Evolutionary conservation across 2,888 invertebrate genomes (phyloP).

Genomic region (Limenitis arthemis): DNA sequence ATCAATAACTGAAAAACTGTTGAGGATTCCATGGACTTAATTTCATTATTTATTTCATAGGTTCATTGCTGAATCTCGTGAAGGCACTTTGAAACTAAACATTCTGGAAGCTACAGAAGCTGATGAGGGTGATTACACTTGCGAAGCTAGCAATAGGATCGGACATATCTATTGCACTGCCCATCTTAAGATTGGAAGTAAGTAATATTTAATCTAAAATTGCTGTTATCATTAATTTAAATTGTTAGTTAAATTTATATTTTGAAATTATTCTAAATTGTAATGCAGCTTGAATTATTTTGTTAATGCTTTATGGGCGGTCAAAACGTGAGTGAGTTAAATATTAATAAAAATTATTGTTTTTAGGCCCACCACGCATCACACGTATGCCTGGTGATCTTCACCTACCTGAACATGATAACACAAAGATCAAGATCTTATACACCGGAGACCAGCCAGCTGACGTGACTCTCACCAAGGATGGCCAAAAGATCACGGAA

Average conservation of each 20-base stretch:
- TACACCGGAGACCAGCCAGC: slow-evolving; percentile 98
- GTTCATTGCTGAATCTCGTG: slow-evolving; percentile 73
- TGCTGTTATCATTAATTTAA: too few species aligned
- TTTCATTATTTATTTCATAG: slow-evolving; percentile 32
- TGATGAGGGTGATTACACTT: slow-evolving; percentile 97
- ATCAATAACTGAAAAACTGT: not conserved
- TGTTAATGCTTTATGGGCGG: too few species aligned
- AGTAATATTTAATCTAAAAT: slow-evolving; percentile 41
- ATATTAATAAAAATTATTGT: not conserved
- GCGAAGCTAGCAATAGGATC: slow-evolving; percentile 94
- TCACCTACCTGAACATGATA: slow-evolving; percentile 93
- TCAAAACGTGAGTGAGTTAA: too few species aligned
- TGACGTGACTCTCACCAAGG: slow-evolving; percentile 86
- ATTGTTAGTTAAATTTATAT: too few species aligned
- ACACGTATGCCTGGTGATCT: slow-evolving; percentile 92
- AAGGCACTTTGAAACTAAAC: slow-evolving; percentile 87
- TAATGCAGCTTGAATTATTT: too few species aligned
- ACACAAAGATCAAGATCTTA: slow-evolving; percentile 97
- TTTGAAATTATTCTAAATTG: too few species aligned
- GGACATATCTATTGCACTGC: slow-evolving; percentile 92
- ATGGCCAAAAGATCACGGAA: slow-evolving; percentile 82
- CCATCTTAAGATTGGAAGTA: slow-evolving; percentile 91
- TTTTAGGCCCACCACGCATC: slow-evolving; percentile 89
- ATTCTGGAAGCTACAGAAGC: slow-evolving; percentile 90
- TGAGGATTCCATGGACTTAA: too few species aligned